phyloP scores from a whole-genome alignment of 2,797 vertebrate genomes.

The Sebastes steindachneri region DNA sequence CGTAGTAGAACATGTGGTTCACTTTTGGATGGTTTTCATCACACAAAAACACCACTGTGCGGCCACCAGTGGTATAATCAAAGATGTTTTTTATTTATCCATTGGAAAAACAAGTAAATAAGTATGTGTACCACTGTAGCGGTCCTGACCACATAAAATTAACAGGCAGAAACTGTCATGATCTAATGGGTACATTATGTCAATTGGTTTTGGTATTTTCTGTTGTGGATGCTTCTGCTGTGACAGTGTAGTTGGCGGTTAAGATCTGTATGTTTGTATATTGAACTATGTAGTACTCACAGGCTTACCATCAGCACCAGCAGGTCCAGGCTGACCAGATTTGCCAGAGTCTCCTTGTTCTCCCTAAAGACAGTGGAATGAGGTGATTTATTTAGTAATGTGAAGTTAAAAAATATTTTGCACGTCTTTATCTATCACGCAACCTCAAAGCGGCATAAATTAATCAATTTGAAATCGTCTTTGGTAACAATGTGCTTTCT shows the following conservation, averaged over 20 bases:
- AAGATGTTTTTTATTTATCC: constrained; percentile 45
- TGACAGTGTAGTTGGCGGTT: constrained; percentile 24
- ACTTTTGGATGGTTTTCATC: constrained; percentile 54
- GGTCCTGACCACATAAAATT: constrained; percentile 29
- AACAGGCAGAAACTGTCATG: constrained; percentile 20
- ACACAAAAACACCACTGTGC: constrained; percentile 35
- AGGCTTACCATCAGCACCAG: constrained; percentile 99
- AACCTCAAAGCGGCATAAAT: constrained; percentile 1
- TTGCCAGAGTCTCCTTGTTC: constrained; percentile 87
- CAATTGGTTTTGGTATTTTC: constrained; percentile 19
- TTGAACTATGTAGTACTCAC: constrained; percentile 99
- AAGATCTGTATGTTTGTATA: constrained; percentile 80
- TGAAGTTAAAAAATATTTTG: not conserved
- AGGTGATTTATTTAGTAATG: constrained; percentile 10
- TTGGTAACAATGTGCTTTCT: constrained; percentile 14
- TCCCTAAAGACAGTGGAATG: constrained; percentile 81
- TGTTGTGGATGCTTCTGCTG: not conserved
- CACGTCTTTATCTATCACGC: not conserved
- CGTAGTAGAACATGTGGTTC: constrained; percentile 56
- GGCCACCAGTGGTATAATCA: constrained; percentile 50
- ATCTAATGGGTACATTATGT: constrained; percentile 34
- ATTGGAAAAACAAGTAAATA: constrained; percentile 50
- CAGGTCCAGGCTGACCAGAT: constrained; percentile 89
- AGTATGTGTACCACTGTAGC: constrained; percentile 10
- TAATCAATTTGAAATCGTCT: constrained; percentile 1